A percentile compares a stretch with the other conserved stretches of the same genome.
phyloP scores from a whole-genome alignment of 1,140 invertebrate species.

The Eriocheir sinensis region DNA sequence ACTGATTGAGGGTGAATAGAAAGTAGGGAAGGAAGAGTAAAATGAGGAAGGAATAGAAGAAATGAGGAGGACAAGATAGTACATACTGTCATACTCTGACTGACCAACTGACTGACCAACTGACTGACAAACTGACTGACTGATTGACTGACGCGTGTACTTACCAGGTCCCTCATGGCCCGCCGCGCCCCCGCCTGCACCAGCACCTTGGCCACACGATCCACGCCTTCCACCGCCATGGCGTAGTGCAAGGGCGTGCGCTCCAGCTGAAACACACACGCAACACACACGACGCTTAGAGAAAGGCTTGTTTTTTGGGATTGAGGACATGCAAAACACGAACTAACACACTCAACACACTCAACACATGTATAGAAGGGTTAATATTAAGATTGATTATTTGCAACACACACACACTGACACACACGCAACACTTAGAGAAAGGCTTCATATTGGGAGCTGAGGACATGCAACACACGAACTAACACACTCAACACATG shows the following conservation, averaged over 20 bases:
- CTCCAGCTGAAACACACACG: constrained; percentile 86
- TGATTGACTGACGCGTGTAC: constrained; percentile 62
- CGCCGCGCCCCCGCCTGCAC: constrained; percentile 91
- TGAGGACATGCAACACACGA: no score
- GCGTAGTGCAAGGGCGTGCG: constrained; percentile 93
- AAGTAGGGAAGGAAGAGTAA: not conserved
- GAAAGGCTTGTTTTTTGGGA: no score
- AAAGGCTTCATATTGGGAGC: no score
- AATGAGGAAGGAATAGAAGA: not conserved
- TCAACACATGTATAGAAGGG: no score
- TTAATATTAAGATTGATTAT: no score
- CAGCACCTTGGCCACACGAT: constrained; percentile 89
- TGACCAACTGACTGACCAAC: not conserved
- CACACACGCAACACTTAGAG: no score
- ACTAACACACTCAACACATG: no score
- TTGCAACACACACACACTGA: not conserved
- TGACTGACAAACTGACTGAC: no score
- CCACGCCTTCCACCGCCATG: constrained; percentile 92
- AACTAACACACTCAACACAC: no score
- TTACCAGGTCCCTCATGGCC: constrained; percentile 90
- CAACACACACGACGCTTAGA: not conserved
- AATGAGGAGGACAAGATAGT: not conserved
- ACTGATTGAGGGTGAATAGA: no score
- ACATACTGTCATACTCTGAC: not conserved
- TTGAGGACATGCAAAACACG: no score